phyloP scores from a whole-genome alignment of 2,797 vertebrate species.

The Micrastur ruficollis region DNA sequence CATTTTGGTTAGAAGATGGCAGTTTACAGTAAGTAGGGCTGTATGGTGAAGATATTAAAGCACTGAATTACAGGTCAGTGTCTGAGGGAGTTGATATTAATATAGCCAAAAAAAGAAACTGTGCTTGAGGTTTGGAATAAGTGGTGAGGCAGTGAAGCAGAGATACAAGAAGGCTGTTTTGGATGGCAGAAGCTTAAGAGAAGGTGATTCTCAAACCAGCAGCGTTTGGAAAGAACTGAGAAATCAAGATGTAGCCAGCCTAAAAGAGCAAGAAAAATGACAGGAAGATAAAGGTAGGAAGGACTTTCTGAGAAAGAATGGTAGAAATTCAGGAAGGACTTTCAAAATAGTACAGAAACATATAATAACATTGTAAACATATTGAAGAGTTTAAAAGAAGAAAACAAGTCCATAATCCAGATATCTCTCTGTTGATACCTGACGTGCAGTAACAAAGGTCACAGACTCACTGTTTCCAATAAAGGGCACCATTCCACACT shows the following conservation, averaged over 20 bases:
- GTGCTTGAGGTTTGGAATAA: constrained; percentile 27
- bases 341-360: neutral
- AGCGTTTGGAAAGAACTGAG: neutral
- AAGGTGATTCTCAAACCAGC: neutral
- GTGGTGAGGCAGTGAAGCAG: neutral
- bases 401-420: neutral
- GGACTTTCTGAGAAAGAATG: neutral
- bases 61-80: neutral
- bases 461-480: neutral
- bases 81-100: neutral
- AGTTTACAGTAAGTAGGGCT: neutral
- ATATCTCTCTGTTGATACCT: neutral
- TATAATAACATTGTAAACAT: neutral
- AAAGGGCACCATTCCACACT: neutral
- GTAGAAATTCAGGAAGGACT: neutral
- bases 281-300: neutral
- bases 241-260: neutral
- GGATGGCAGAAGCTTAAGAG: neutral
- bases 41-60: neutral
- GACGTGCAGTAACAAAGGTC: neutral
- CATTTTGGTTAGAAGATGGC: neutral
- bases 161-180: neutral
- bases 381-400: neutral
- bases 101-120: neutral
- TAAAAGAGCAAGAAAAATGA: neutral